These are phyloP conservation scores for Gallinago media DNA, from an alignment of 2,113 vertebrate species.

Conservation along the genomic window DNA sequence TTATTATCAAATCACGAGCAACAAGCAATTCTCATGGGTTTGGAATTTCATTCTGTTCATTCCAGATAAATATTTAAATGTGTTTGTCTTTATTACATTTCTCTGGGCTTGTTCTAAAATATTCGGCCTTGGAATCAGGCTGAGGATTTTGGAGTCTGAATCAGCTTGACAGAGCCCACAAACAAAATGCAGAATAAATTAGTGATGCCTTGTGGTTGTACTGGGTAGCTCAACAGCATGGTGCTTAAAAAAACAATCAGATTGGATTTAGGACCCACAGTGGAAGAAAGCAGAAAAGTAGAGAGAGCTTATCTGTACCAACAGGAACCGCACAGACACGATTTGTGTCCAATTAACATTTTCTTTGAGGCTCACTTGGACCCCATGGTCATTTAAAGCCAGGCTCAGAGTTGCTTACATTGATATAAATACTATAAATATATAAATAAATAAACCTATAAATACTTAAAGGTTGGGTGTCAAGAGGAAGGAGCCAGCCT, in stretches of 20 bases:
- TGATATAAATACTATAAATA: too few species aligned
- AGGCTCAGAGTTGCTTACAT: not conserved
- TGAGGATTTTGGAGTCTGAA: not conserved
- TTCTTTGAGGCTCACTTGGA: not conserved
- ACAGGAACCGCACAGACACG: not conserved
- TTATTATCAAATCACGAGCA: slow-evolving; percentile 22
- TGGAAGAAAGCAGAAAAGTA: not conserved
- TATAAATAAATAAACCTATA: too few species aligned
- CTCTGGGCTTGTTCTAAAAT: not conserved
- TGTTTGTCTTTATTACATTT: slow-evolving; percentile 19
- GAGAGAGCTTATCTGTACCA: not conserved
- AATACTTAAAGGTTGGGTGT: too few species aligned
- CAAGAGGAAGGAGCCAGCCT: too few species aligned
- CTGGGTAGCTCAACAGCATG: not conserved
- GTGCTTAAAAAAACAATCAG: not conserved
- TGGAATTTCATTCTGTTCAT: not conserved
- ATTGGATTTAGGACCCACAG: not conserved
- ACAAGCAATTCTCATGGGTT: not conserved
- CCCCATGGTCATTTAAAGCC: not conserved
- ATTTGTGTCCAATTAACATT: not conserved
- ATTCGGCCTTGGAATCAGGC: slow-evolving; percentile 19
- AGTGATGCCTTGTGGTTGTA: not conserved
- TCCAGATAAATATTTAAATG: slow-evolving; percentile 38
- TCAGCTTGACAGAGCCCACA: not conserved
- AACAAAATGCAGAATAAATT: not conserved